phyloP scores from a whole-genome alignment of 2,888 invertebrate genomes.

The Liodrosophila aerea region DNA sequence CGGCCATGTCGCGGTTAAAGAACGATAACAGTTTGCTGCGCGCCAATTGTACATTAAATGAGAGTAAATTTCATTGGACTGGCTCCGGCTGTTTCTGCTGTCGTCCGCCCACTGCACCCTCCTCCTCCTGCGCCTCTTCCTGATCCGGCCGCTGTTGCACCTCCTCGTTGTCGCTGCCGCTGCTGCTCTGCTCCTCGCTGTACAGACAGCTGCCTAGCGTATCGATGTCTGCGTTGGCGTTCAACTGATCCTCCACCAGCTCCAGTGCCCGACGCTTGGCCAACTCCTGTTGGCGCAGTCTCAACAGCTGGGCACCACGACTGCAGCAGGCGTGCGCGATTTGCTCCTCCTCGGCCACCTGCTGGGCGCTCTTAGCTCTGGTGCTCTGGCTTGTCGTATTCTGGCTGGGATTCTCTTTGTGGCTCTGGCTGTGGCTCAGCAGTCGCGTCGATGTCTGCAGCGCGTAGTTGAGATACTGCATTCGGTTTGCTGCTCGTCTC shows the following conservation, averaged over 20 bases:
- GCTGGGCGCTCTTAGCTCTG: conserved; percentile 9
- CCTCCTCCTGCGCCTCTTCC: conserved; percentile 12
- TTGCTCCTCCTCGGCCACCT: conserved; percentile 49
- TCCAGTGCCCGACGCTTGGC: conserved; percentile 59
- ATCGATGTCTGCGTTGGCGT: no score
- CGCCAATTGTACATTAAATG: conserved; percentile 82
- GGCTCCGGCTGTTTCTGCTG: conserved; percentile 46
- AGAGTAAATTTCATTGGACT: conserved; percentile 82
- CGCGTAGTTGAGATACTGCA: conserved; percentile 81
- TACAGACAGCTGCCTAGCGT: conserved; percentile 11
- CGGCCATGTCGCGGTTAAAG: conserved; percentile 87
- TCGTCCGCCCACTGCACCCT: conserved; percentile 59
- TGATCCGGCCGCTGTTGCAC: conserved; percentile 27
- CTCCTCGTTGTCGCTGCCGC: conserved; percentile 9
- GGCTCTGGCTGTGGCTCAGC: conserved; percentile 68
- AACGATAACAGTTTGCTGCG: conserved; percentile 82
- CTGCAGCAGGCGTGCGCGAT: conserved; percentile 68
- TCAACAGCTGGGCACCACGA: conserved; percentile 67
- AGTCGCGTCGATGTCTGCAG: conserved; percentile 81
- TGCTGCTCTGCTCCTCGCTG: conserved; percentile 9
- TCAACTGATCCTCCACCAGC: conserved; percentile 61
- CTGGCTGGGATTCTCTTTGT: conserved; percentile 31
- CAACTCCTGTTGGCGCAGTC: conserved; percentile 67
- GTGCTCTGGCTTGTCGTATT: conserved; percentile 19
- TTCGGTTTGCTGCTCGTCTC: conserved; percentile 76